Evolutionary conservation across 2,888 invertebrate species (phyloP).

Genomic region (Hecatera dysodea): DNA sequence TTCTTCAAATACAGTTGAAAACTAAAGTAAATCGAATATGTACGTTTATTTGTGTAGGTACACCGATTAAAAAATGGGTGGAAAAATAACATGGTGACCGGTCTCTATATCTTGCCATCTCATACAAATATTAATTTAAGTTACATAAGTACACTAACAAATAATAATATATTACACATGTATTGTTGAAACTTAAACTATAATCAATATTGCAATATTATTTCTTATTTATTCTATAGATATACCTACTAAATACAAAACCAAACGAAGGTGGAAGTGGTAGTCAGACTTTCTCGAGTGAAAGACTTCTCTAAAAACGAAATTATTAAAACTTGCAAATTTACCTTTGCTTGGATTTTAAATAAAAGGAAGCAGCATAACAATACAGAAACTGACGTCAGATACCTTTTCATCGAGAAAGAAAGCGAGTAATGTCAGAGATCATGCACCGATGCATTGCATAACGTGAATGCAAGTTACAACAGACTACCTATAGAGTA

Average conservation of each 20-base stretch:
- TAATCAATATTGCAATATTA: too few relatives aligned
- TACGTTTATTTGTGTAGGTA: too few relatives aligned
- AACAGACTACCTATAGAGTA: slow-evolving; percentile 10
- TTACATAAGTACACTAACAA: too few relatives aligned
- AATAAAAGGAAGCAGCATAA: slow-evolving; percentile 4
- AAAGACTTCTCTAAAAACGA: not conserved
- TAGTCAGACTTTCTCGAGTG: not conserved
- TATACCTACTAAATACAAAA: too few relatives aligned
- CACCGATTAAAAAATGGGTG: too few relatives aligned
- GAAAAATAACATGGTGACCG: too few relatives aligned
- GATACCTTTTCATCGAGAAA: slow-evolving; percentile 38
- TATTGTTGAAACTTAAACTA: too few relatives aligned
- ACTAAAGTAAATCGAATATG: too few relatives aligned
- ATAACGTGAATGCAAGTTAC: slow-evolving; percentile 48
- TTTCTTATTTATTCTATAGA: too few relatives aligned
- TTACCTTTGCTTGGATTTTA: not conserved
- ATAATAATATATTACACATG: too few relatives aligned
- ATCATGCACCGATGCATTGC: slow-evolving; percentile 46
- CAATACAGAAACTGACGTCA: slow-evolving; percentile 19
- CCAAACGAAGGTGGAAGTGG: not conserved
- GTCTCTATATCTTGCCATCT: too few relatives aligned
- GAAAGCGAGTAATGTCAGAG: slow-evolving; percentile 46
- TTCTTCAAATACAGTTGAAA: not conserved
- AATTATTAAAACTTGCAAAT: not conserved
- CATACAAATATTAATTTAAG: too few relatives aligned